Evolutionary conservation across 1,140 invertebrate species (phyloP), one percentile per base, ranked within the genome.

Genomic region (Papilio polyxenes): DNA sequence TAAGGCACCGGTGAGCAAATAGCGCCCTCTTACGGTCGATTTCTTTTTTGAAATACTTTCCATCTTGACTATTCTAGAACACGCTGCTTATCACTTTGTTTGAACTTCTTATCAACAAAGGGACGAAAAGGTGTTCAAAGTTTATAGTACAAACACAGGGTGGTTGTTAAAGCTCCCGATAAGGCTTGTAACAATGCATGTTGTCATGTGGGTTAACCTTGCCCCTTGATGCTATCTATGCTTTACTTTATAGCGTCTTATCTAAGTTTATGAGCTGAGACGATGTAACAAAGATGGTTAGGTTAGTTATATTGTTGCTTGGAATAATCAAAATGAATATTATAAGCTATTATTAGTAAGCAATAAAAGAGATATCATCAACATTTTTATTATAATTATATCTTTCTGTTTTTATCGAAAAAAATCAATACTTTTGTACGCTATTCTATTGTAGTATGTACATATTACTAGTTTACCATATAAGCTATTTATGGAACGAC

Each of bases 61-160:
- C 23, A 79, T 79, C 78, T 84, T 80, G 83, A 76, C 77, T 62
- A 53, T 75, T 76, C 49, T 53, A 75, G 74, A 37, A 80, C 69
- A 82, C 81, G 82, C 65, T 75, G 51, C 75, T 83, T 88, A 87
- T 87, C 86, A 74, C 15, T 20, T 83, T 65, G 78, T 83, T 84
- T 84, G 87, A 84, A 83, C 78, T 80, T 48, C 82, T 83, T 89
- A 86, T 89, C 87, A 83, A 86, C 84, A 84, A 85, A 85, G 81
- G 81, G 81, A 74, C 79, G 82, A 76, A 83, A 72, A 48, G 37
- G 44, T 69, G 80, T 81, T 48, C 40, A 78, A 85, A 85, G 82
- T 85, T 88, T 88, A 87, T 87, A 85, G 84, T 83, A 85, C 83
- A 89, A 89, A 88, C 86, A 89, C 8, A 49, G 77, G 82, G n/a